Evolutionary conservation across 2,888 invertebrate species (phyloP).

Genomic region (Thecophora atra): DNA sequence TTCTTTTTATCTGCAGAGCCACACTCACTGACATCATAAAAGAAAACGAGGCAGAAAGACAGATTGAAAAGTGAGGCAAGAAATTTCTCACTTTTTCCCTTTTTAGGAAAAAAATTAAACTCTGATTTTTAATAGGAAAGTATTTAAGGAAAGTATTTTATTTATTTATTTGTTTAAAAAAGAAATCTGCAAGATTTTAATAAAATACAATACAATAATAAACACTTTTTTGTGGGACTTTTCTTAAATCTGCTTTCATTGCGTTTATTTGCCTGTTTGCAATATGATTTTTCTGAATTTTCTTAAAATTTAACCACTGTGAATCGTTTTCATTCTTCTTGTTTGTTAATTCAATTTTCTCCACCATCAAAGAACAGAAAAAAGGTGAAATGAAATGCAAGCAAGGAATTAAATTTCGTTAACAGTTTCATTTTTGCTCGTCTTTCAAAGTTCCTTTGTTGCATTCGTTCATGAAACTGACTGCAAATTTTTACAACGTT

Average conservation of each 20-base stretch:
- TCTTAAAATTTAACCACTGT: neutral
- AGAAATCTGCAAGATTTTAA: too few relatives aligned
- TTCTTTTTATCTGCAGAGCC: too few relatives aligned
- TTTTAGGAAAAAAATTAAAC: too few relatives aligned
- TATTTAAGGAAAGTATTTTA: too few relatives aligned
- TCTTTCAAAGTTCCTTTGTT: neutral
- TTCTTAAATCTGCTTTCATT: too few relatives aligned
- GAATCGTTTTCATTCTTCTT: neutral
- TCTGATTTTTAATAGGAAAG: too few relatives aligned
- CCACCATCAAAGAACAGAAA: neutral
- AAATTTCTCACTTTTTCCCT: too few relatives aligned
- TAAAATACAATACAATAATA: neutral
- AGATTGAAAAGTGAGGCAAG: too few relatives aligned
- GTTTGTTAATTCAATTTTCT: neutral
- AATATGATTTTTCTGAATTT: neutral
- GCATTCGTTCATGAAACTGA: neutral
- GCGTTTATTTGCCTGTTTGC: neutral
- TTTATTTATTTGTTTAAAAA: too few relatives aligned
- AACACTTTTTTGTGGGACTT: neutral
- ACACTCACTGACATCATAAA: too few relatives aligned
- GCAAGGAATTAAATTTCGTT: constrained; percentile 14
- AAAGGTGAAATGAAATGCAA: too few relatives aligned
- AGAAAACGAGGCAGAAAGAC: too few relatives aligned
- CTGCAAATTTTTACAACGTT: constrained; percentile 19
- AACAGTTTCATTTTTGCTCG: neutral